Base-by-base conservation (phyloP, 2,888 invertebrate genomes). In the Bellardia pandia region DNA sequence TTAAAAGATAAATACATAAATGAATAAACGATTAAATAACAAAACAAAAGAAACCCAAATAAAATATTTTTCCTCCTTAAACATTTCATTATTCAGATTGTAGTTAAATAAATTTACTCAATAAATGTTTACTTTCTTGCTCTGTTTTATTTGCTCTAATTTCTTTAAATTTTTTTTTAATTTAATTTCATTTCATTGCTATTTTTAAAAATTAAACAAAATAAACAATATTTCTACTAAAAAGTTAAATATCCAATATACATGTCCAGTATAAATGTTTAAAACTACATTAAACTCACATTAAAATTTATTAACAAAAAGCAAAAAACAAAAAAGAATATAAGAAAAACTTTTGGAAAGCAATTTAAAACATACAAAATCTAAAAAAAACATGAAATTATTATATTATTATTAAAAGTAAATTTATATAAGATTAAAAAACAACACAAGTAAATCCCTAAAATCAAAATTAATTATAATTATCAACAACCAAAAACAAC, bases 241-340 rank as follows among this genome's bases (percentile, higher is more conserved):
- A 78, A 83, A 76, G 64, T 86, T 83, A 83, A 80, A 83, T 81
- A 86, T 56, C 66, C 78, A 79, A 81, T 78, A 86, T 88, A 88
- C 80, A 86, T 88, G 88, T 88, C 88, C 88, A 88, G 78, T 84
- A 84, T 85, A 71, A 89, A 89, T 88, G 88, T 88, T 86, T 80
- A 85, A 80, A 88, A 86, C 42, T 84, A 40, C 58, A 76, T 51
- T 58, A 45, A 82, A 62, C 62, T 71, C 56, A 71, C 56, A 83
- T 71, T 71, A 77, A 83, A 83, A 87, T 79, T 89, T 78, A 75
- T 83, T 72, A 66, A 85, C 71, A 81, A 85, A 83, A 88, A 88
- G 89, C 79, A 68, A 81, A 88, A 88, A 89, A 81, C 66, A 84
- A 8, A 69, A 58, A 86, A 58, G 3, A 58, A 74, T 48, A 60